Base-by-base conservation (phyloP, 2,797 vertebrate genomes). In the Eptatretus atami region DNA sequence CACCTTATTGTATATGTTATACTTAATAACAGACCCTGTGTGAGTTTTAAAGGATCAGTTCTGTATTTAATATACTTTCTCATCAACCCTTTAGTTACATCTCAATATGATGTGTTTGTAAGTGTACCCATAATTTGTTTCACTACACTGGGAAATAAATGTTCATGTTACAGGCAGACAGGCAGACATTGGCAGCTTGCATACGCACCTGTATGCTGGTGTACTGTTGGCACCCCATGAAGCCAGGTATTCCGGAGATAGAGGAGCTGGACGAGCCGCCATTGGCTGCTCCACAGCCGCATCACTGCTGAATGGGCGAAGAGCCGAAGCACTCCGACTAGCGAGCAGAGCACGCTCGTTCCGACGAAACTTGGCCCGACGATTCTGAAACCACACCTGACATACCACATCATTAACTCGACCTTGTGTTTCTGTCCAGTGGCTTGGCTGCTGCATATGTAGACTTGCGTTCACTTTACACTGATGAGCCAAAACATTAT, bases 321-420 rank as follows among this genome's bases (percentile, higher is more conserved):
- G 83, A 65, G 93, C 82, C 10, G 87, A 90, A 66, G 86, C 88
- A 1, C 93, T 96, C 71, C 93, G 94, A 74, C 85, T 96, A 75
- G 90, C 90, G 77, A 95, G 77, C 87, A 96, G 85, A 66, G 90
- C 84, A 65, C 90, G 76, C 75, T 96, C 87, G 0, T 94, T 96
- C 69, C 88, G 73, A 64, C 90, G 84, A 70, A 96, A 96, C 74
- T 95, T 95, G 14, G 88, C 90, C 70, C 90, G 77, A 66, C 90
- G 72, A 76, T 96, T 96, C 78, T 96, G 90, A 69, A 95, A 96
- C 90, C 90, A 96, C 66, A 96, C 90, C 88, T 96, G 73, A n/a
- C 71, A 70, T 44, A 44, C 31, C 31, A 44, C 31, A 44, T 44
- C 31, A 44, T 4, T 44, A 44, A 44, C 31, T 44, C 31, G 3